Percentiles rank a stretch among this genome's conserved stretches.
Conservation (phyloP, 92 coral and sea anemone genomes). For the Phenganax subtilis region DNA sequence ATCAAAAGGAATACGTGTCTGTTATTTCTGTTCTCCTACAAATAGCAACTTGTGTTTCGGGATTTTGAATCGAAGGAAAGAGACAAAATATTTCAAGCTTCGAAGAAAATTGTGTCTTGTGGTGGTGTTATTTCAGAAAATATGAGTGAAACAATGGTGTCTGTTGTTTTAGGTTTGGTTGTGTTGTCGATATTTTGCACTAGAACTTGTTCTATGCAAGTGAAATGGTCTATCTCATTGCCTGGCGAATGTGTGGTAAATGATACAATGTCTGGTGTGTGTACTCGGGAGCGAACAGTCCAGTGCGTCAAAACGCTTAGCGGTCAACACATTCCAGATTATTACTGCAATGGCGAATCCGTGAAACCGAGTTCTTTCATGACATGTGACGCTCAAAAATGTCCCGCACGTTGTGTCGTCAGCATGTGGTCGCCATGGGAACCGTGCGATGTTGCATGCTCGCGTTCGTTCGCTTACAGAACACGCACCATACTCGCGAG, state of each 20-base stretch:
- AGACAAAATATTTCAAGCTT: too few species aligned
- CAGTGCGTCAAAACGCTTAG: conserved; percentile 6
- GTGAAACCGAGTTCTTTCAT: not conserved
- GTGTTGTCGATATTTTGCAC: not conserved
- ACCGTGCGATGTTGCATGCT: conserved; percentile 25
- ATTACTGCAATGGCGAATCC: not conserved
- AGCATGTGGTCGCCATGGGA: conserved; percentile 37
- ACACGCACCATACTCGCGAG: conserved; percentile 25
- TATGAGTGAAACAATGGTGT: not conserved
- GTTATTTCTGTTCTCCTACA: too few species aligned
- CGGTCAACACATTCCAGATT: conserved; percentile 20
- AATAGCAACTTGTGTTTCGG: too few species aligned
- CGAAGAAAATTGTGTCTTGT: too few species aligned
- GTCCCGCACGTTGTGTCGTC: conserved; percentile 31
- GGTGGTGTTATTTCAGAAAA: not conserved
- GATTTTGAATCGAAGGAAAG: too few species aligned
- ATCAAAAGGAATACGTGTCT: too few species aligned
- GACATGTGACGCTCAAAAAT: conserved; percentile 12
- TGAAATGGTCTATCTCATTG: conserved; percentile 2
- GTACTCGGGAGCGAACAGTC: conserved; percentile 8
- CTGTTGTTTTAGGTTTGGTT: not conserved
- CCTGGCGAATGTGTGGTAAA: conserved; percentile 15
- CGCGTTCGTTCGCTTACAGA: conserved; percentile 4
- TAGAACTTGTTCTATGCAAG: not conserved
- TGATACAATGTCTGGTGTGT: conserved; percentile 5